phyloP scores from a whole-genome alignment of 2,888 invertebrate genomes.

The Hydroisotoma schaefferi region DNA sequence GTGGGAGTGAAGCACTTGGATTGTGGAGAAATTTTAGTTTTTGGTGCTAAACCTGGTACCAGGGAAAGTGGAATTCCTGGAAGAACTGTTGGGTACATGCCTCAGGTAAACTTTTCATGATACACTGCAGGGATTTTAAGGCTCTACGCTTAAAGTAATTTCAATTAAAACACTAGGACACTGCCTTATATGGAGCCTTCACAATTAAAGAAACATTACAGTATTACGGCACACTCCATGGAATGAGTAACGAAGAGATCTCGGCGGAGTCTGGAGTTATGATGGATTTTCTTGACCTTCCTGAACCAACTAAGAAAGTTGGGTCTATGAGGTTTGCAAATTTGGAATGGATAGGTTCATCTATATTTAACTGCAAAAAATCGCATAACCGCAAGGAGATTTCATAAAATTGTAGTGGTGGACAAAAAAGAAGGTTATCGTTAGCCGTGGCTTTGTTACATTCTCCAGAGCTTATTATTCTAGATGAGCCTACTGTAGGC shows the following conservation, averaged over 20 bases:
- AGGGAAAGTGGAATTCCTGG: constrained; percentile 89
- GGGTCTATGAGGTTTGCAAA: background rate
- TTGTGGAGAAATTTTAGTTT: constrained; percentile 80
- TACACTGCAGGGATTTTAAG: background rate
- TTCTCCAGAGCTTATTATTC: constrained; percentile 62
- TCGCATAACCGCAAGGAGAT: background rate
- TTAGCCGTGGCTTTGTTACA: constrained; percentile 54
- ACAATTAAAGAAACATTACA: constrained; percentile 31
- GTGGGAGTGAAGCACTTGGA: constrained; percentile 81
- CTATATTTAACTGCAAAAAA: background rate
- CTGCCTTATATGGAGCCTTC: constrained; percentile 35
- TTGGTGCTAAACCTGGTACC: constrained; percentile 84
- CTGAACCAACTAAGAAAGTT: background rate
- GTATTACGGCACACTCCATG: constrained; percentile 13
- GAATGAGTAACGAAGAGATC: constrained; percentile 3
- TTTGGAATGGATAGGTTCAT: background rate
- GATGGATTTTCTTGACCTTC: background rate
- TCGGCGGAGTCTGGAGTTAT: background rate
- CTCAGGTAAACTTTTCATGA: constrained; percentile 38
- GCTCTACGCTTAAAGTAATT: background rate
- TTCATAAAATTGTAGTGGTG: constrained; percentile 28
- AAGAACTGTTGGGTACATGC: constrained; percentile 91
- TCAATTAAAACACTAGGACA: constrained; percentile 23
- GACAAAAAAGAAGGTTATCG: constrained; percentile 54
- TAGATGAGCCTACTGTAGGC: constrained; percentile 54